Conservation (phyloP, 2,113 vertebrate genomes). For the Tympanuchus pallidicinctus region DNA sequence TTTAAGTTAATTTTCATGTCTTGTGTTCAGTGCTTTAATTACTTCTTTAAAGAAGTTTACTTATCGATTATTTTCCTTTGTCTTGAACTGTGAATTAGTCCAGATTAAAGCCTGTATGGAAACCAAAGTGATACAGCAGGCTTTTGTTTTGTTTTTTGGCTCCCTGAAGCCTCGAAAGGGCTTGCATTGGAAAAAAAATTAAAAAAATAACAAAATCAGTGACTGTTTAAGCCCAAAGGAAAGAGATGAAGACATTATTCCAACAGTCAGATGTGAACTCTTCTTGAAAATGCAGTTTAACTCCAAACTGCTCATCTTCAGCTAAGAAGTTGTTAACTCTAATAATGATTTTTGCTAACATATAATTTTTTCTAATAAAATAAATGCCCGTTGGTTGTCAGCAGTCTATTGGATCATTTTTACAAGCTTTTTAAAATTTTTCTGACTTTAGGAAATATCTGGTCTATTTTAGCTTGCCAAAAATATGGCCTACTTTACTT, state of each 20-base stretch:
- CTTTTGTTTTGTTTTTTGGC: neutral
- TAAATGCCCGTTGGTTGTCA: neutral
- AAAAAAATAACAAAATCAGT: neutral
- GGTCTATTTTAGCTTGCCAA: neutral
- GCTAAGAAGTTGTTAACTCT: neutral
- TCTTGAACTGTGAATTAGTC: neutral
- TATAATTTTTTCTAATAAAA: neutral
- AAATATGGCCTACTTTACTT: neutral
- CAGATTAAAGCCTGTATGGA: neutral
- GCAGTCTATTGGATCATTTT: neutral
- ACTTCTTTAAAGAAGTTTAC: neutral
- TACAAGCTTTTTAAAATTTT: neutral
- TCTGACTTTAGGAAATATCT: neutral
- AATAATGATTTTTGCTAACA: neutral
- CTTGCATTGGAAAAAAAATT: neutral
- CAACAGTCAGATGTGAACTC: neutral
- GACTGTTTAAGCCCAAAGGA: neutral
- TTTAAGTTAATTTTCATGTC: neutral
- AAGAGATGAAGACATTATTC: neutral
- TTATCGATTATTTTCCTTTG: neutral
- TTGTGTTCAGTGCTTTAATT: neutral
- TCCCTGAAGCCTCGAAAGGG: neutral
- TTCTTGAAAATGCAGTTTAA: neutral
- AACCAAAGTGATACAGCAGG: neutral
- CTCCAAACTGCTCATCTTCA: neutral